A percentile compares a stretch with the other conserved stretches of the same genome.
Conservation (phyloP, 2,888 invertebrate species). For the Netelia virgata region DNA sequence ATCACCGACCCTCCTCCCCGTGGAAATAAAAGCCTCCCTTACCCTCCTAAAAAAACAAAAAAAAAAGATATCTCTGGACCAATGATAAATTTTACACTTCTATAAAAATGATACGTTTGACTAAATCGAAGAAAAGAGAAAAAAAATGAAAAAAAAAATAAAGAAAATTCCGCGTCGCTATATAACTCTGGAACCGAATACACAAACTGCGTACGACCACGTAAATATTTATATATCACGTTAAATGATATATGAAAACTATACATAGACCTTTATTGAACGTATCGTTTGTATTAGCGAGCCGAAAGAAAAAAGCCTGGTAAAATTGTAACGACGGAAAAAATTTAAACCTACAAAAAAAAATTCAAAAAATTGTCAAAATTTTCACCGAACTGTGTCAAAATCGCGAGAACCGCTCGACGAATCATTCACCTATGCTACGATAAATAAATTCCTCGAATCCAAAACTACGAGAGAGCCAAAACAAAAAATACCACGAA, state of each 20-base stretch:
- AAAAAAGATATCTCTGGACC: constrained; percentile 81
- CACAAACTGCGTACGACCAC: constrained; percentile 31
- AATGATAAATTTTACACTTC: constrained; percentile 84
- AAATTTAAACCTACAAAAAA: neutral
- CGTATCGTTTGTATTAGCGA: constrained; percentile 47
- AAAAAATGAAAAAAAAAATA: constrained; percentile 39
- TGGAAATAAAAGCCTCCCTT: constrained; percentile 58
- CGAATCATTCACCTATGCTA: constrained; percentile 32
- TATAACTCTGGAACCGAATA: constrained; percentile 69
- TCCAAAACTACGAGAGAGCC: neutral
- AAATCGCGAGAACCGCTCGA: constrained; percentile 2
- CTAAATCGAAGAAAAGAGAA: constrained; percentile 69
- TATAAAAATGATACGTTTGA: constrained; percentile 75
- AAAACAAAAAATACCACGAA: neutral
- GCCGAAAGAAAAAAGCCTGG: constrained; percentile 3
- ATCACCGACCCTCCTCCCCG: constrained; percentile 62
- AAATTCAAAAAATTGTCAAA: constrained; percentile 22
- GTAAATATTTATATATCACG: constrained; percentile 50
- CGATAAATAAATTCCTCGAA: constrained; percentile 36
- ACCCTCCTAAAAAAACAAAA: constrained; percentile 58
- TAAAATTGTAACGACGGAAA: constrained; percentile 22
- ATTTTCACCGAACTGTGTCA: constrained; percentile 7
- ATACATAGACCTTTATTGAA: constrained; percentile 38
- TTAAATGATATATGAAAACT: constrained; percentile 29
- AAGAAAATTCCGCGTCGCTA: constrained; percentile 66